These are phyloP conservation scores for Blastomussa wellsi DNA, from an alignment of 92 coral and sea anemone species.

Conservation along the genomic window DNA sequence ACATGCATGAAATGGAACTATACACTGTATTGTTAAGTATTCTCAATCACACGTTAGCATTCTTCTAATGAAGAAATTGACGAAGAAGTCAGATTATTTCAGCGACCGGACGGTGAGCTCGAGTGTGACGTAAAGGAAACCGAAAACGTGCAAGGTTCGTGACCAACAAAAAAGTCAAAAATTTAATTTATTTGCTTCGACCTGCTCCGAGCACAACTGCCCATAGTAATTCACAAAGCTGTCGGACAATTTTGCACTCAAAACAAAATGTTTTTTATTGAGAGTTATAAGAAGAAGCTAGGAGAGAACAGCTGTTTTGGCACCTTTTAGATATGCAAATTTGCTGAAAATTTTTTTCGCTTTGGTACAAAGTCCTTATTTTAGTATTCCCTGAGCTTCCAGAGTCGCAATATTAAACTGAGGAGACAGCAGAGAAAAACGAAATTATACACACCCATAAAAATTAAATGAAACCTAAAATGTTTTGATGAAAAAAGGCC, in stretches of 20 bases:
- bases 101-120: no score
- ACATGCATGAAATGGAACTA: neutral
- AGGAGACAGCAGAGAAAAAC: neutral
- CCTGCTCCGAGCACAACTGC: neutral
- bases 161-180: neutral
- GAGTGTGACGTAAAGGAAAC: neutral
- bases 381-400: neutral
- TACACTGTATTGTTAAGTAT: neutral
- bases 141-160: neutral
- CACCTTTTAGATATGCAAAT: constrained; percentile 27
- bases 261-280: neutral
- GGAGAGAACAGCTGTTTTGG: constrained; percentile 15
- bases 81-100: no score
- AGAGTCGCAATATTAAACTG: neutral
- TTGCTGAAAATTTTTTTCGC: neutral
- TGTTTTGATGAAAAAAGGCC: neutral
- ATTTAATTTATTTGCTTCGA: neutral
- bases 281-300: no score
- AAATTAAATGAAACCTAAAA: neutral
- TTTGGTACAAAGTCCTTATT: constrained; percentile 17
- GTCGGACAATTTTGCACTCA: no score
- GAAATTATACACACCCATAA: neutral
- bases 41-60: neutral
- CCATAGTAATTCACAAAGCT: neutral
- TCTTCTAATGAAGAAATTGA: no score